A percentile compares a stretch with the other conserved stretches of the same genome.
These are phyloP conservation scores for Pollenia angustigena DNA, from an alignment of 2,888 invertebrate species.

Conservation along the genomic window DNA sequence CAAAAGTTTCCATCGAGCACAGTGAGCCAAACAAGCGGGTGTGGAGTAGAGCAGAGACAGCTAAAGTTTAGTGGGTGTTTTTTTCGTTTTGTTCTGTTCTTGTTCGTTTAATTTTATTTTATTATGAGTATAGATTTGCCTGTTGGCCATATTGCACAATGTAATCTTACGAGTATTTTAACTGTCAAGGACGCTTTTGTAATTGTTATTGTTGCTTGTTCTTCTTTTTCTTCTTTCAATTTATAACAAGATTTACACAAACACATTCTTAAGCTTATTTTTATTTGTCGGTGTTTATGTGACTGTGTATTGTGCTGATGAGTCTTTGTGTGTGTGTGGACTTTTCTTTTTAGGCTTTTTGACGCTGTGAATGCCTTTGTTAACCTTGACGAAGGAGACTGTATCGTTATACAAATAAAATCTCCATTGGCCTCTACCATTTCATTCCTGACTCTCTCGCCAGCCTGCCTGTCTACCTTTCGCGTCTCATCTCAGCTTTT, in stretches of 20 bases:
- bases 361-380: slow-evolving; percentile 19
- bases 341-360: slow-evolving; percentile 32
- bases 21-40: background rate
- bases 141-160: slow-evolving; percentile 57
- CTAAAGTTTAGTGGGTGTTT: background rate
- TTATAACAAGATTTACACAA: slow-evolving; percentile 46
- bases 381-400: slow-evolving; percentile 72
- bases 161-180: slow-evolving; percentile 29
- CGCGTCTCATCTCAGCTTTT: background rate
- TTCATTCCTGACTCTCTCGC: background rate
- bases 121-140: slow-evolving; percentile 41
- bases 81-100: background rate
- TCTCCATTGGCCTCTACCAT: slow-evolving; percentile 17
- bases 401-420: slow-evolving; percentile 28
- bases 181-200: slow-evolving; percentile 65
- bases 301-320: slow-evolving; percentile 9
- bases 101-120: slow-evolving; percentile 20
- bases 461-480: background rate
- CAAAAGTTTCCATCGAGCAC: slow-evolving; percentile 23
- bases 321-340: background rate
- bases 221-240: slow-evolving; percentile 12
- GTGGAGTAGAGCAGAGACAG: background rate
- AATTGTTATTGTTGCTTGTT: slow-evolving; percentile 31
- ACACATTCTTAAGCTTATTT: slow-evolving; percentile 29
- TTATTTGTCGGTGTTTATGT: slow-evolving; percentile 39